These are phyloP conservation scores for Aphelinus certus DNA, from an alignment of 1,140 invertebrate species.

Conservation along the genomic window DNA sequence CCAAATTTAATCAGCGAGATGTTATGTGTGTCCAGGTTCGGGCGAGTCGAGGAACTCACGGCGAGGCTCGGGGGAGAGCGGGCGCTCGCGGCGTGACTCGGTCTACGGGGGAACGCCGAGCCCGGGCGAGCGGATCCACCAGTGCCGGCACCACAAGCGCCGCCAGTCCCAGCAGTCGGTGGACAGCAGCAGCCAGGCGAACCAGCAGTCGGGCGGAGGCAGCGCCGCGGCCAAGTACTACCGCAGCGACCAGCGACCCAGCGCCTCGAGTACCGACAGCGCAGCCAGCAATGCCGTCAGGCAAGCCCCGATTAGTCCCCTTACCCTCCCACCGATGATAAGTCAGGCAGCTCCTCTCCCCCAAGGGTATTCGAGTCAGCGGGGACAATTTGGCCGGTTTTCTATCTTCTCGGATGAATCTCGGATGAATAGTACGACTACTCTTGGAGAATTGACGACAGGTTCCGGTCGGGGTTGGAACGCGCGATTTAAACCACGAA, in stretches of 20 bases:
- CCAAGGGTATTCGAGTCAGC: no score
- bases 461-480: no score
- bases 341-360: no score
- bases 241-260: constrained; percentile 77
- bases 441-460: no score
- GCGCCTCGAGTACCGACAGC: constrained; percentile 81
- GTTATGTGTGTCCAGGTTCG: constrained; percentile 47
- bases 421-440: no score
- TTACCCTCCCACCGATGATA: no score
- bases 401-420: no score
- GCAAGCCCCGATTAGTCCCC: constrained; percentile 37
- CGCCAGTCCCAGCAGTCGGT: constrained; percentile 71
- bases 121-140: constrained; percentile 58
- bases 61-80: constrained; percentile 73
- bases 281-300: constrained; percentile 59
- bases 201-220: constrained; percentile 52
- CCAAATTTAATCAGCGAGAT: constrained; percentile 15
- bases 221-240: constrained; percentile 61
- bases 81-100: constrained; percentile 73
- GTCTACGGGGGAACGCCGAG: constrained; percentile 63
- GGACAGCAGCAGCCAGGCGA: constrained; percentile 62
- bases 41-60: constrained; percentile 62
- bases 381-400: no score
- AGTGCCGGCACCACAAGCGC: constrained; percentile 62
- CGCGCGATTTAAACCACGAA: no score